Evolutionary conservation across 53 echinoderm and acorn worm genomes (phyloP), one percentile per base, ranked within the genome.

Genomic region (Mesocentrotus franciscanus): DNA sequence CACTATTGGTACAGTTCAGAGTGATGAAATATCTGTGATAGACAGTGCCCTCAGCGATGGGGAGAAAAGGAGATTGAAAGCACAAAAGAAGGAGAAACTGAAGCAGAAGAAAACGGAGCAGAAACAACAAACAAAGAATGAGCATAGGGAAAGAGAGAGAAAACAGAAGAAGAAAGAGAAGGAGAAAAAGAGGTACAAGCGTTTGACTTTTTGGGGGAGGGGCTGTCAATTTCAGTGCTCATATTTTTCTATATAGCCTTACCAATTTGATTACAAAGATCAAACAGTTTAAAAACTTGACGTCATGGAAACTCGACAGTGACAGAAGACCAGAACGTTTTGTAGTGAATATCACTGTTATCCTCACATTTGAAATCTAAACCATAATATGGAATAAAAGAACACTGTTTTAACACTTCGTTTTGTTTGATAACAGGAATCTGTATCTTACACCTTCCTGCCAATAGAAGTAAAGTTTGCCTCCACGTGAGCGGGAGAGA

Each of bases 1-100:
- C 83, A 95, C 89, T 74, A 96, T 96, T 83, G 91, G 93, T 33
- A 96, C 94, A 9, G 96, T 97, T 0, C 62, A 85, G 76, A 98
- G 98, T 91, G 96, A 96, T 32, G 98, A 98, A 15, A 97, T 98
- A 59, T 96, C 97, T 0, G 93, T 96, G 62, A 96, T 98, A 7
- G 98, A 96, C 81, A 96, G 93, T 36, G 90, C 93, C 60, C 95
- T 97, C 87, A 85, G 84, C 66, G 98, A 95, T 9, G 95, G 95
- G 39, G 97, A 96, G 55, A 98, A 57, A 81, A 60, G 61, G 90
- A 78, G 26, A 30, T 16, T 83, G 74, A 96, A 97, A 61, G 92
- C 74, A 56, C 35, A 95, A 93, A 97, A 96, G 94, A 97, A 96
- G 83, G 96, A 71, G 29, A 93, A 93, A 76, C 94, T 96, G 56